A percentile compares a stretch with the other conserved stretches of the same genome.
phyloP scores from a whole-genome alignment of 1,140 invertebrate genomes.

The Drosophila sucinea region DNA sequence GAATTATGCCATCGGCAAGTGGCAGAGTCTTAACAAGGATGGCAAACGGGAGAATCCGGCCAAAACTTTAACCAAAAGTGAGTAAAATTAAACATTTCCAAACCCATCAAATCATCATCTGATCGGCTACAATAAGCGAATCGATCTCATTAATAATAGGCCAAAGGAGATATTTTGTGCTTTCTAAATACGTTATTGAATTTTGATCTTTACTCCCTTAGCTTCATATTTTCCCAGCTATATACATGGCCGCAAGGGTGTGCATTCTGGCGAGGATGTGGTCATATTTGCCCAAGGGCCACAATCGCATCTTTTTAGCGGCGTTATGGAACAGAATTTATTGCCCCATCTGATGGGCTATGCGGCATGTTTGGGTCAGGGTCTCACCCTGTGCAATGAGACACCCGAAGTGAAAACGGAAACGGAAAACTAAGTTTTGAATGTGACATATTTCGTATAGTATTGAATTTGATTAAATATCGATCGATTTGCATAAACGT shows the following conservation, averaged over 20 bases:
- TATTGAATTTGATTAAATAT: neutral
- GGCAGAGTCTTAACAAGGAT: slow-evolving; percentile 81
- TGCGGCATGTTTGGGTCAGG: slow-evolving; percentile 85
- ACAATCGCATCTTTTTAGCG: slow-evolving; percentile 88
- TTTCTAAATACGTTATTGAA: neutral
- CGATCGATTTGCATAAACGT: neutral
- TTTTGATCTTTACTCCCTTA: neutral
- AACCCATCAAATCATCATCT: too few species aligned
- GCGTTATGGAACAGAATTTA: slow-evolving; percentile 90
- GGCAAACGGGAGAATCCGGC: slow-evolving; percentile 55
- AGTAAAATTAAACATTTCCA: slow-evolving; percentile 3
- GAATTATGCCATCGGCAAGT: slow-evolving; percentile 87
- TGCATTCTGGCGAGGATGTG: slow-evolving; percentile 89
- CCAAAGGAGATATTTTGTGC: neutral
- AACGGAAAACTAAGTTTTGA: slow-evolving; percentile 6
- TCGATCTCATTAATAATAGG: too few species aligned
- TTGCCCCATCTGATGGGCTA: slow-evolving; percentile 90
- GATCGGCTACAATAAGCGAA: too few species aligned
- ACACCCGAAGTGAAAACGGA: neutral
- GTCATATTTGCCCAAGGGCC: slow-evolving; percentile 86
- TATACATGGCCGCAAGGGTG: slow-evolving; percentile 83
- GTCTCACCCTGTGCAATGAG: slow-evolving; percentile 42
- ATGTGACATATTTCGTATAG: slow-evolving; percentile 1
- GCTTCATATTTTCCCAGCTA: slow-evolving; percentile 83
- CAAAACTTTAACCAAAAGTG: slow-evolving; percentile 52